Conservation (phyloP, 2,797 vertebrate genomes). For the Chrysocyon brachyurus region DNA sequence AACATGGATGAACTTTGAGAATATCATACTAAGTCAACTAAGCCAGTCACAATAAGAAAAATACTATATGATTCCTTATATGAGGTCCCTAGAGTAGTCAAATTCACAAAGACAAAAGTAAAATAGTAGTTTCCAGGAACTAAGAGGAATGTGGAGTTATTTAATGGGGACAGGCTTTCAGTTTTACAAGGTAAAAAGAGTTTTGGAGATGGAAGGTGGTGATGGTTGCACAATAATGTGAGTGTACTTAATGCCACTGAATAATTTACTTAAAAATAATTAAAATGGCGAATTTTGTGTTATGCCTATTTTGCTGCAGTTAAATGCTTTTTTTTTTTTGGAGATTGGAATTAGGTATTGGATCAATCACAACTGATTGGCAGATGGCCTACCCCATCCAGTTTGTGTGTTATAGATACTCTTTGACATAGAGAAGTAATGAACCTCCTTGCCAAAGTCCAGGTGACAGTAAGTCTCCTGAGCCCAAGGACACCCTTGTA, state of each 20-base stretch:
- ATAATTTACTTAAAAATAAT: background rate
- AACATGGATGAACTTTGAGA: background rate
- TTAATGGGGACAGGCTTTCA: background rate
- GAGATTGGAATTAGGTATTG: background rate
- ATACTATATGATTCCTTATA: background rate
- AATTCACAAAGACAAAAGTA: background rate
- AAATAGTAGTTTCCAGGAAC: background rate
- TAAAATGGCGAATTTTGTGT: background rate
- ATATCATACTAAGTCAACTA: background rate
- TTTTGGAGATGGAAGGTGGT: background rate
- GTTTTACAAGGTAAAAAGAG: background rate
- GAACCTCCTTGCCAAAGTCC: background rate
- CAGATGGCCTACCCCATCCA: background rate
- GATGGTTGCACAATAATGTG: background rate
- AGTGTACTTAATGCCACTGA: background rate
- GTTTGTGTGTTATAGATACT: background rate
- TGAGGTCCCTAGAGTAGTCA: background rate
- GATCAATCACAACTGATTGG: background rate
- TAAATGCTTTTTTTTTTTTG: background rate
- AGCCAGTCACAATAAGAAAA: background rate
- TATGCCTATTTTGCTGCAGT: background rate
- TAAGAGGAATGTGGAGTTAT: background rate
- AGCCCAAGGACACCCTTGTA: background rate
- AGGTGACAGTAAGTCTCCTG: background rate
- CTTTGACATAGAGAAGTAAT: background rate